These are phyloP conservation scores for Drosophila fungiperda DNA, from an alignment of 2,888 invertebrate species.

Conservation along the genomic window DNA sequence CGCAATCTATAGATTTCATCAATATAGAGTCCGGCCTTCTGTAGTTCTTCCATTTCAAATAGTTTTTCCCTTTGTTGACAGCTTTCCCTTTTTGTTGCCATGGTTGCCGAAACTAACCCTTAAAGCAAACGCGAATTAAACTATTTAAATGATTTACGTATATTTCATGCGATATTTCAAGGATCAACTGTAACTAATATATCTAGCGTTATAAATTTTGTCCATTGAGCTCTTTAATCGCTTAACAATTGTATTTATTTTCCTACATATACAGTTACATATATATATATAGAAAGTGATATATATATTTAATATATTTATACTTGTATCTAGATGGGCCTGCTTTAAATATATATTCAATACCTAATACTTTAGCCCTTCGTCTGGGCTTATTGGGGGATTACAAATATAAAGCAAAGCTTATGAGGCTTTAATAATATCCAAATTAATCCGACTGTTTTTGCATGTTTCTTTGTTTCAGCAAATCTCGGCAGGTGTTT, in stretches of 20 bases:
- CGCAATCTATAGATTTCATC: slow-evolving; percentile 90
- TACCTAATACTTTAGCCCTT: slow-evolving; percentile 50
- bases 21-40: slow-evolving; percentile 92
- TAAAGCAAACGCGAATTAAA: background rate
- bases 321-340: slow-evolving; percentile 6
- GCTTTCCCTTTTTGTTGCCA: slow-evolving; percentile 19
- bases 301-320: slow-evolving; percentile 4
- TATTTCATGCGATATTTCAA: background rate
- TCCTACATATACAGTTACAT: background rate
- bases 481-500: slow-evolving; percentile 18
- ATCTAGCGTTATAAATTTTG: background rate
- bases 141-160: background rate
- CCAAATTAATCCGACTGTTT: slow-evolving; percentile 18
- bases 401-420: slow-evolving; percentile 12
- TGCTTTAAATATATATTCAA: slow-evolving; percentile 34
- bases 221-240: slow-evolving; percentile 10
- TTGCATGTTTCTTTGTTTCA: slow-evolving; percentile 3
- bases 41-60: slow-evolving; percentile 89
- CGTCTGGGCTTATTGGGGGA: slow-evolving; percentile 8
- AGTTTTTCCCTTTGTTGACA: slow-evolving; percentile 9
- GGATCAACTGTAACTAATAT: slow-evolving; percentile 5
- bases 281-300: background rate
- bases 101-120: slow-evolving; percentile 14
- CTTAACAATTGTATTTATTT: slow-evolving; percentile 1
- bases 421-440: slow-evolving; percentile 7